These are phyloP conservation scores for Mycalesis mineus DNA, from an alignment of 2,888 invertebrate genomes.

Conservation along the genomic window DNA sequence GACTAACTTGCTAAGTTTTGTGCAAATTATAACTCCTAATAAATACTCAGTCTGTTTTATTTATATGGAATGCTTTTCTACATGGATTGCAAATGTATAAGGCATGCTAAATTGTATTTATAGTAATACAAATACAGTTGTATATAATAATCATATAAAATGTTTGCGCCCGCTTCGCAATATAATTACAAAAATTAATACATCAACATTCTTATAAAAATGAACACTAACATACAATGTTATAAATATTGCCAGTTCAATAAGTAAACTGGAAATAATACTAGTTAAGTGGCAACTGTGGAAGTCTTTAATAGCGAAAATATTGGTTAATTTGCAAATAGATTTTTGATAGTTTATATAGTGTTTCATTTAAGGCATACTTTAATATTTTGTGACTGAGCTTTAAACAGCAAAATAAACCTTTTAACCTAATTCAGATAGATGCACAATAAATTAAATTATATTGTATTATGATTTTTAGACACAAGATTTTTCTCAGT, in stretches of 20 bases:
- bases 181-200: slow-evolving; percentile 5
- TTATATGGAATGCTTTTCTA: slow-evolving; percentile 23
- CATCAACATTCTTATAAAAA: slow-evolving; percentile 11
- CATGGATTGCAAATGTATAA: slow-evolving; percentile 12
- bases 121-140: slow-evolving; percentile 14
- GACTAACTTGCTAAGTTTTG: slow-evolving; percentile 6
- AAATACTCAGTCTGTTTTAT: slow-evolving; percentile 25
- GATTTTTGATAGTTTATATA: neutral
- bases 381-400: slow-evolving; percentile 4
- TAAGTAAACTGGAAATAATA: slow-evolving; percentile 9
- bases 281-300: slow-evolving; percentile 2
- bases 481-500: too few relatives aligned
- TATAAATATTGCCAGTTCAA: slow-evolving; percentile 5
- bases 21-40: slow-evolving; percentile 20
- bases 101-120: slow-evolving; percentile 12
- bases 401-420: neutral
- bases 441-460: neutral
- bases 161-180: slow-evolving; percentile 2
- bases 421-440: neutral
- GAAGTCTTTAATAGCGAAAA: neutral
- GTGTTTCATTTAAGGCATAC: neutral
- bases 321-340: neutral
- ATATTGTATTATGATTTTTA: too few relatives aligned
- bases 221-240: slow-evolving; percentile 8
- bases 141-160: slow-evolving; percentile 12